Percentiles rank a stretch among this genome's conserved stretches.
phyloP scores from a whole-genome alignment of 2,888 invertebrate species.

The Drosophila mettleri region DNA sequence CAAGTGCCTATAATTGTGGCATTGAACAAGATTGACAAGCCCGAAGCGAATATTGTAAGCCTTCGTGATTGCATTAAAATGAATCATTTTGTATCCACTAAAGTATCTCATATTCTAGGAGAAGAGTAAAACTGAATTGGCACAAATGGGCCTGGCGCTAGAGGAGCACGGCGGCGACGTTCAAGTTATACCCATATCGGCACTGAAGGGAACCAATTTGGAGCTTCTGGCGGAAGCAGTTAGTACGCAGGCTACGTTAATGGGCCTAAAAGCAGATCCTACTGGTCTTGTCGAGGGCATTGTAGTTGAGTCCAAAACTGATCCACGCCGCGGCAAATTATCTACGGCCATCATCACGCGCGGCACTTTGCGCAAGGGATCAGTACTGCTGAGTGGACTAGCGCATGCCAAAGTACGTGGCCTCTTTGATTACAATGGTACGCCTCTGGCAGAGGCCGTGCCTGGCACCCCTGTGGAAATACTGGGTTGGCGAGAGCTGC shows the following conservation, averaged over 20 bases:
- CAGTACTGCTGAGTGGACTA: slow-evolving; percentile 92
- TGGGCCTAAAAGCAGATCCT: slow-evolving; percentile 94
- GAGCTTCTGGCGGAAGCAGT: slow-evolving; percentile 93
- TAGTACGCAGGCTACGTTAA: slow-evolving; percentile 92
- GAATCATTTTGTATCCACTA: neutral
- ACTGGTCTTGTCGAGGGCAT: slow-evolving; percentile 94
- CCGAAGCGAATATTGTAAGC: slow-evolving; percentile 94
- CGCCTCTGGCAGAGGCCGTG: slow-evolving; percentile 88
- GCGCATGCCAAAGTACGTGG: slow-evolving; percentile 93
- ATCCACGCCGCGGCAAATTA: slow-evolving; percentile 90
- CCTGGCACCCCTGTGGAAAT: slow-evolving; percentile 93
- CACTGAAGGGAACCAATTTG: slow-evolving; percentile 92
- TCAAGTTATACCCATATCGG: slow-evolving; percentile 96
- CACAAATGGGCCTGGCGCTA: slow-evolving; percentile 91
- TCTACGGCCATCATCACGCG: slow-evolving; percentile 93
- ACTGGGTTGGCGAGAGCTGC: slow-evolving; percentile 96
- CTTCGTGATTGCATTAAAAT: neutral
- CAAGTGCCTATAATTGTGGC: slow-evolving; percentile 98
- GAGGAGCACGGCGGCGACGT: slow-evolving; percentile 97
- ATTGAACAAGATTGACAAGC: slow-evolving; percentile 98
- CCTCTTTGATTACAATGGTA: slow-evolving; percentile 92
- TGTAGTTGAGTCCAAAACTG: slow-evolving; percentile 93
- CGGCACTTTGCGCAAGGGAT: slow-evolving; percentile 92
- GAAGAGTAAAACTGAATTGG: slow-evolving; percentile 90
- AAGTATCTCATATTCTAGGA: slow-evolving; percentile 86